Base-by-base conservation (phyloP, 2,113 vertebrate genomes). In the Apteryx mantelli region DNA sequence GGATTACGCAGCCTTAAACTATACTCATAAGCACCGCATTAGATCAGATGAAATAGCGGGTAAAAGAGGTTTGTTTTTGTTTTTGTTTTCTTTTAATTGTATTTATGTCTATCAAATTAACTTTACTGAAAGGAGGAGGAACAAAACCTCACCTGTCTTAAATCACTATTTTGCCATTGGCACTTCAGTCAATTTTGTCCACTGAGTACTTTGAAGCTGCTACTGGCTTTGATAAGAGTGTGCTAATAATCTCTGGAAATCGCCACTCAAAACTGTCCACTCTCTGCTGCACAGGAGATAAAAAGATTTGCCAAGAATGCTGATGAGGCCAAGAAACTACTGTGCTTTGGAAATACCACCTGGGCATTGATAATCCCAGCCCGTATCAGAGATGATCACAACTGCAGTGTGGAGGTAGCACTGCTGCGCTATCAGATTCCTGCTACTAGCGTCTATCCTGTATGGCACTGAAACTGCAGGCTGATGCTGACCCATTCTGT, bases 381-480 rank as follows among this genome's bases (percentile, higher is more conserved):
- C 68, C 48, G 2, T 34, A 46, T 34, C 10, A 28, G 26, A n/a
- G 22, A 15, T 16, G 10, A 14, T 1, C 6, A 83, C 42, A 93
- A 25, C 21, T 73, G 15, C 22, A 28, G 15, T 24, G 13, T 25
- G 44, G 74, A 82, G 69, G 20, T 44, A 70, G n/a, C 20, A 24
- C 8, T 10, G 10, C 4, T 56, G 26, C 55, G 34, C 55, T 69
- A 25, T 11, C 3, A 17, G 61, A 36, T 38, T 30, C 28, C 40
- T 68, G 25, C 30, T 83, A 40, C 15, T 16, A 13, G 8, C 2
- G 2, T 42, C 32, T 60, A 6, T 55, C 28, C 44, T 55, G 13
- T 1, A 1, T 6, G 22, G 10, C n/a, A 69, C 4, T 21, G 60
- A 1, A 26, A 25, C 40, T 53, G 15, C 7, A 17, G 4, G 58